Evolutionary conservation across 2,888 invertebrate genomes (phyloP).

Genomic region (Lordiphosa andalusiaca): DNA sequence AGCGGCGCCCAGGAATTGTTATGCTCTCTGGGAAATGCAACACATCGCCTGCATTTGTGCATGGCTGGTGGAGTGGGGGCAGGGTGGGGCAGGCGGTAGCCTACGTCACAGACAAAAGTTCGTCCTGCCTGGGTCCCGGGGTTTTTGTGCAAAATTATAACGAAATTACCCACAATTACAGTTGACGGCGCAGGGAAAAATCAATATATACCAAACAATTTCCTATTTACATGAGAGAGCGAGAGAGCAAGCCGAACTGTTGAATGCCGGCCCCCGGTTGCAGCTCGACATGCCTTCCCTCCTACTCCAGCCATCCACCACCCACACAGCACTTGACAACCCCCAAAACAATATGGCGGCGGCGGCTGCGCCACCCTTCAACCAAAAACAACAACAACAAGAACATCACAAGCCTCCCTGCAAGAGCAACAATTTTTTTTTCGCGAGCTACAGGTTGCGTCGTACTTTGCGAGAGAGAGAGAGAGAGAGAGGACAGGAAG

Average conservation of each 20-base stretch:
- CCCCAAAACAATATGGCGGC: constrained; percentile 71
- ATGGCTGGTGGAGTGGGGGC: constrained; percentile 2
- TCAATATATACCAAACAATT: constrained; percentile 49
- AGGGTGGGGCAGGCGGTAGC: not conserved
- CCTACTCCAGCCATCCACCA: constrained; percentile 3
- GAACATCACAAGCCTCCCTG: constrained; percentile 15
- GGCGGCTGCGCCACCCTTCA: constrained; percentile 55
- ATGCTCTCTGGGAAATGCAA: constrained; percentile 38
- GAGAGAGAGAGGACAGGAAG: constrained; percentile 30
- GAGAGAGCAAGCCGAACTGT: constrained; percentile 67
- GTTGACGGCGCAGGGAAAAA: constrained; percentile 47
- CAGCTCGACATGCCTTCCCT: constrained; percentile 12
- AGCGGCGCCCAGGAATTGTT: constrained; percentile 8
- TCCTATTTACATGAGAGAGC: constrained; percentile 58
- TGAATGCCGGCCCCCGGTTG: constrained; percentile 64
- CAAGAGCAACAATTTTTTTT: constrained; percentile 58
- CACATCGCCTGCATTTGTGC: constrained; percentile 25
- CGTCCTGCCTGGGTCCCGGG: not conserved
- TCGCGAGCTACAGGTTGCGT: constrained; percentile 65
- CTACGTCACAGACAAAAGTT: constrained; percentile 8
- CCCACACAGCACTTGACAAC: constrained; percentile 29
- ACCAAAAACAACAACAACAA: constrained; percentile 22
- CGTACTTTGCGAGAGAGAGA: constrained; percentile 6
- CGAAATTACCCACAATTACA: constrained; percentile 28
- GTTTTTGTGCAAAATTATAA: constrained; percentile 10